These are phyloP conservation scores for Apus apus DNA, from an alignment of 2,113 vertebrate species.

Conservation along the genomic window DNA sequence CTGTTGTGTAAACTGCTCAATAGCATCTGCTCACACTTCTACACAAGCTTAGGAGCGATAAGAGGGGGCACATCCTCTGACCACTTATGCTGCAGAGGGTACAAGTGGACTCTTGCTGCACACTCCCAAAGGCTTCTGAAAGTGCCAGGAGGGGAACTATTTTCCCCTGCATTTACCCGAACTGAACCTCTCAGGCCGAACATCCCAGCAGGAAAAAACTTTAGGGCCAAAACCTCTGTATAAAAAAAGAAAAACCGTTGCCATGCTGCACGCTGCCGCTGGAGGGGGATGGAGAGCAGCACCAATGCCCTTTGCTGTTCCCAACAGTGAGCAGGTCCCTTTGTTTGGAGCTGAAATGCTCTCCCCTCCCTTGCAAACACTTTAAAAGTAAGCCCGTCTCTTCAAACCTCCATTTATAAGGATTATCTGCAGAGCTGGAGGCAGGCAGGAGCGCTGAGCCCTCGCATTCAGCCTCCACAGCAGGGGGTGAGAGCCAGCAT, in stretches of 20 bases:
- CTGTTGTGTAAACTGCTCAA: not conserved
- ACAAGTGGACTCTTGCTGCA: rapidly evolving
- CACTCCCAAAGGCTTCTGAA: not conserved
- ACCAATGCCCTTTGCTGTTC: not conserved
- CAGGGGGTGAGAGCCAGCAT: not conserved
- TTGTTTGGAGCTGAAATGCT: not conserved
- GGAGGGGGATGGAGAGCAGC: not conserved
- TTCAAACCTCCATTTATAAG: not conserved
- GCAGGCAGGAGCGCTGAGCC: not conserved
- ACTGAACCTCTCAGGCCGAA: not conserved
- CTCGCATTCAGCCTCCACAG: not conserved
- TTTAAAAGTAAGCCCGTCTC: not conserved
- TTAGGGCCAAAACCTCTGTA: not conserved
- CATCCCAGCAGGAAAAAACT: not conserved
- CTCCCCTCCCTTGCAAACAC: not conserved
- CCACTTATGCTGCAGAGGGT: not conserved
- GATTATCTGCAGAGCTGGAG: not conserved
- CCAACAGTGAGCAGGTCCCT: not conserved
- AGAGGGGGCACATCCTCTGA: not conserved
- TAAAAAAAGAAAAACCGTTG: rapidly evolving
- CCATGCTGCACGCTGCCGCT: rapidly evolving
- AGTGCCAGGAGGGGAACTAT: not conserved
- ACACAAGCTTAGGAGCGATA: not conserved
- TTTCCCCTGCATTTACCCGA: not conserved
- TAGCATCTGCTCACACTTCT: not conserved